Conservation (phyloP, 1,140 invertebrate genomes). For the Kradibia gibbosae region DNA sequence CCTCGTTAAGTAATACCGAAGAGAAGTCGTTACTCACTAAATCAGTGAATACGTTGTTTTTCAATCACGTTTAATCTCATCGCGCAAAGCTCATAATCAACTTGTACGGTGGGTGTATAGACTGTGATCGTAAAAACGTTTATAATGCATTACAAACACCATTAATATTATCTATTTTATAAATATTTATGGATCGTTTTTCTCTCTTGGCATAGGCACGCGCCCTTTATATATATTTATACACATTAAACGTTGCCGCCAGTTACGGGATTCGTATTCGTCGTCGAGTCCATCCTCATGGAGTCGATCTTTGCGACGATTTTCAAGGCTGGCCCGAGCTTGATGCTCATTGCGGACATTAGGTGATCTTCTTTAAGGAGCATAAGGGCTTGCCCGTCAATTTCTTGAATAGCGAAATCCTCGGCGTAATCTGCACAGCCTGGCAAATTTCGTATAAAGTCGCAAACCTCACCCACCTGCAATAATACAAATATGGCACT, state of each 20-base stretch:
- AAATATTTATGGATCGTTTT: neutral
- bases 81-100: neutral
- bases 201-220: neutral
- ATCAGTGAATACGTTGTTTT: slow-evolving; percentile 10
- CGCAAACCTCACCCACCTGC: slow-evolving; percentile 82
- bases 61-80: slow-evolving; percentile 27
- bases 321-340: slow-evolving; percentile 94
- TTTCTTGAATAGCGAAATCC: slow-evolving; percentile 95
- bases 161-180: neutral
- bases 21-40: neutral
- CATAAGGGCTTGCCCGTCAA: slow-evolving; percentile 94
- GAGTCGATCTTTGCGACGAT: slow-evolving; percentile 91
- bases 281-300: slow-evolving; percentile 76
- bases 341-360: slow-evolving; percentile 95
- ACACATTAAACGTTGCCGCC: slow-evolving; percentile 60
- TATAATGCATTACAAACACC: no score
- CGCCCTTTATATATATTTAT: neutral
- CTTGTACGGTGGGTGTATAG: neutral
- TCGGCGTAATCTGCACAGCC: slow-evolving; percentile 95
- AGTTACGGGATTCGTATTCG: slow-evolving; percentile 61
- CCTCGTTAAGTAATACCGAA: neutral
- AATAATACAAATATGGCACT: slow-evolving; percentile 43
- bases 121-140: neutral
- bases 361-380: slow-evolving; percentile 96
- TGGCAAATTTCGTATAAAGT: slow-evolving; percentile 88